Evolutionary conservation across 2,888 invertebrate genomes (phyloP), one percentile per base, ranked within the genome.

Genomic region (Agonum fuliginosum): DNA sequence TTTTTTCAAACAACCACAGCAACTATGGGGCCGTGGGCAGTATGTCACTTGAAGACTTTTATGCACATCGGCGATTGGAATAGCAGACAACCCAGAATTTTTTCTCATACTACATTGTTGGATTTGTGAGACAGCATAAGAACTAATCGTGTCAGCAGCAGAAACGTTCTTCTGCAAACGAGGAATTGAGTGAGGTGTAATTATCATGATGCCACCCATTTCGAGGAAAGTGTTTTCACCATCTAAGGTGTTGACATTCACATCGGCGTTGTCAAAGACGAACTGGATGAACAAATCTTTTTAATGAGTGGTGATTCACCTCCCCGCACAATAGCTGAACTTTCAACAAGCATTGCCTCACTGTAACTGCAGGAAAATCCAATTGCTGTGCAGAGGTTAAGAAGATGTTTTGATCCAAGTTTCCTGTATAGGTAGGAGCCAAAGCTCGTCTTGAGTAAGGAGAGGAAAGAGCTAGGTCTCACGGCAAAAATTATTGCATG

Each of bases 341-440:
- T n/a, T 81, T 82, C 80, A 71, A 81, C 78, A 5, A 78, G 73
- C 51, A 69, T 78, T 43, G 79, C 79, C 78, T 81, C 81, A 30
- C 71, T 79, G 62, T 83, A 83, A 17, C 81, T 78, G 6, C 79
- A 77, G 41, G 67, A 81, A 79, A 80, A 81, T 30, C 81, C 80
- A 19, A 82, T 78, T 43, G 80, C 67, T 20, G 80, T 78, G 27
- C 82, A 41, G 1, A 78, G 27, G 65, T 82, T 74, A 8, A 82
- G 30, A 8, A 82, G 54, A 20, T 65, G 65, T 54, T 62, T 62
- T n/a, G 82, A 82, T 27, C 81, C 82, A 78, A 71, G 81, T 75
- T 81, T 82, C 73, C 80, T 70, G 58, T 81, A 77, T 37, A 82
- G 43, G 79, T 80, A 80, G 34, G 71, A 76, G 43, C 74, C 72